Base-by-base conservation (phyloP, 2,888 invertebrate species). In the Chrysotoxum bicinctum region DNA sequence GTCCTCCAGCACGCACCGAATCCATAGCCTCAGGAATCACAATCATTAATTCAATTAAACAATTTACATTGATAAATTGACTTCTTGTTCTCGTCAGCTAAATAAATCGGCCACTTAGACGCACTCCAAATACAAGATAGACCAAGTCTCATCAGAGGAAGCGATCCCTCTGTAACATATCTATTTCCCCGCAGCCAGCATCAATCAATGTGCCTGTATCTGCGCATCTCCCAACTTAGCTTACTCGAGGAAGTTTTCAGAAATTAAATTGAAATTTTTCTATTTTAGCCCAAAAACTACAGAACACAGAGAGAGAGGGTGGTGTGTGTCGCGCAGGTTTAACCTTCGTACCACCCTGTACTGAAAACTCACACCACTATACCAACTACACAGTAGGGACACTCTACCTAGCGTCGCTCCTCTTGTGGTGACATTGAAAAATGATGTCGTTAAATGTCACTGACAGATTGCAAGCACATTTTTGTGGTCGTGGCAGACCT, bases 31-130 rank as follows among this genome's bases (percentile, higher is more conserved):
- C 6, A 32, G 30, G 62, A 54, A 68, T 21, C 72, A 80, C 76
- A 80, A 62, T 81, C 85, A 73, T 77, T 85, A 85, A 85, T 85
- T 77, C 85, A 85, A 85, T 85, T 80, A 77, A 81, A 73, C 62
- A 77, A 81, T 81, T 73, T 77, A 85, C 85, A 77, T 80, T 76
- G 80, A 80, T 75, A 66, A 85, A 85, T 85, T 60, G 37, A 54
- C 75, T 70, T 58, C 76, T 66, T 78, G 73, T 73, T 60, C 50
- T 19, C 40, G 58, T 64, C 50, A 30, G 64, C 48, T 19, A 74
- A 78, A 64, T 75, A 79, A 64, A 84, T 72, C 69, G 74, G 56
- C 83, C 80, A 84, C 84, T 81, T 81, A 81, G 72, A 68, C 37
- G n/a, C 26, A 48, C 43, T 52, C 48, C 19, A 58, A 35, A 35